A percentile compares a stretch with the other conserved stretches of the same genome.
Conservation (phyloP, 1,140 invertebrate genomes). For the Orchestia grillus region DNA sequence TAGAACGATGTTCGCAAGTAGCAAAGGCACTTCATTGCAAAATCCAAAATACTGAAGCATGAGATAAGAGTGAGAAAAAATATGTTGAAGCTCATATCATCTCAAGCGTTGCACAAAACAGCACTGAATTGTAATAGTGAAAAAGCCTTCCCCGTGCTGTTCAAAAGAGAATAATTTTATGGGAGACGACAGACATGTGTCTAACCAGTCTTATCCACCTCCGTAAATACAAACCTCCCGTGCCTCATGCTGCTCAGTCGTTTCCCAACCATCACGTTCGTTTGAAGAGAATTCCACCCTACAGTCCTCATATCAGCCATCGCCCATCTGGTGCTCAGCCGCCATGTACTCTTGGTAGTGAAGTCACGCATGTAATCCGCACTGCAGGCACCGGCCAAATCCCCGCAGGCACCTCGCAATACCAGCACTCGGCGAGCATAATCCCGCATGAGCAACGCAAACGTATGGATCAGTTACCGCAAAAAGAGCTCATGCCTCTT, state of each 20-base stretch:
- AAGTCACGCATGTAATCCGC: constrained; percentile 50
- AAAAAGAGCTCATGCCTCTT: constrained; percentile 50
- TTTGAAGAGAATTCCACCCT: background rate
- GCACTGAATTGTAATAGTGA: too few relatives aligned
- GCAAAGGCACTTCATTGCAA: too few relatives aligned
- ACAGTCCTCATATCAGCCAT: background rate
- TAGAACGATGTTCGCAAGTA: too few relatives aligned
- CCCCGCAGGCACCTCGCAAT: constrained; percentile 5
- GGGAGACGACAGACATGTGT: background rate
- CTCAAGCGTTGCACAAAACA: too few relatives aligned
- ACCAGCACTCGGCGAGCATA: background rate
- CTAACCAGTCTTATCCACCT: background rate
- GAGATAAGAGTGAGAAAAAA: too few relatives aligned
- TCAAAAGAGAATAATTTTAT: too few relatives aligned
- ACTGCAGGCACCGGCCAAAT: constrained; percentile 22
- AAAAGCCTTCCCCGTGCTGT: too few relatives aligned
- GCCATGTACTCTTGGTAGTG: background rate
- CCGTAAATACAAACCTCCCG: background rate
- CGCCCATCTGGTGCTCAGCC: background rate
- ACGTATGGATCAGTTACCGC: constrained; percentile 45
- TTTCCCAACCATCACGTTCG: background rate
- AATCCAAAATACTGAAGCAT: too few relatives aligned
- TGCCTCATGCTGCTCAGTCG: background rate
- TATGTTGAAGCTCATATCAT: too few relatives aligned
- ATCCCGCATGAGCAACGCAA: constrained; percentile 13